Base-by-base conservation (phyloP, 2,888 invertebrate species). In the Campaea margaritaria region DNA sequence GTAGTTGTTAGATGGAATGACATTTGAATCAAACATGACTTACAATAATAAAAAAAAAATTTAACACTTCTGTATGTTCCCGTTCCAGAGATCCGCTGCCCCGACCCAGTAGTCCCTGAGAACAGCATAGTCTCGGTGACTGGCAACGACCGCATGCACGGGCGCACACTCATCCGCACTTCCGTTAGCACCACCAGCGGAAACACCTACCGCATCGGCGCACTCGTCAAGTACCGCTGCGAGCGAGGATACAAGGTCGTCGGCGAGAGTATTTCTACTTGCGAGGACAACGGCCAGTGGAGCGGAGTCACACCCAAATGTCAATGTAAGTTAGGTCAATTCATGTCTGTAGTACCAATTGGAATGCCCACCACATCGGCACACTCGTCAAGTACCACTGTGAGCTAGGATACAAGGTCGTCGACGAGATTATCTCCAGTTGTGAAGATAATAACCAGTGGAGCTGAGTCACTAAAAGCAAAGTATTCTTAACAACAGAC, bases 111-210 rank as follows among this genome's bases (percentile, higher is more conserved):
- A 2, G 91, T 97, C 28, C 96, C 98, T 0, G 95, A 96, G 28
- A 97, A 97, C 81, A 96, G 97, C 65, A 96, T 97, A 16, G 93
- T 97, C 0, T 97, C 97, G 0, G 96, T 98, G 34, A 97, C 97
- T 0, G 97, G 97, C 51, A 98, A 98, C 80, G 98, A 98, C 81
- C 93, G 98, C 50, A 96, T 96, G 94, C 97, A 97, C 78, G 97
- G 97, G 0, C 93, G 97, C 27, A 97, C 97, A 0, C 87, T 97
- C 14, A 96, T 97, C 67, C 93, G 96, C 41, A 97, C 97, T 0
- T 95, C 41, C 0, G 96, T 96, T 50, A 94, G 94, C 59, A 93
- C 93, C 1, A 95, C 94, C 72, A 94, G 94, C 10, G 95, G 96
- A 0, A 95, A 96, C 60, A 96, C 97, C 0, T 97, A 97, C 86